phyloP scores from a whole-genome alignment of 2,113 vertebrate species.

The Leptosomus discolor region DNA sequence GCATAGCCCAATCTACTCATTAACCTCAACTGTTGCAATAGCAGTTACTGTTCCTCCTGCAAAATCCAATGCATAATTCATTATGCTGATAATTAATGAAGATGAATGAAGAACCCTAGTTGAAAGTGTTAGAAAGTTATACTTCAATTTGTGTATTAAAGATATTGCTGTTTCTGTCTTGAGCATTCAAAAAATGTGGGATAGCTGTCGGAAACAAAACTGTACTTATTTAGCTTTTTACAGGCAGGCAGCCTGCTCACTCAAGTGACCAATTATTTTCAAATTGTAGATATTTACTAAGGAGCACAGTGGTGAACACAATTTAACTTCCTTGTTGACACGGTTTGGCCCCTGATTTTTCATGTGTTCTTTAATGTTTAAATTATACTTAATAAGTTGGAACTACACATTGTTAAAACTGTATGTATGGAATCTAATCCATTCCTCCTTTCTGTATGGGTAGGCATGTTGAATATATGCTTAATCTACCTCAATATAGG shows the following conservation, averaged over 20 bases:
- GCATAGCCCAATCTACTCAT: neutral
- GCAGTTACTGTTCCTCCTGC: neutral
- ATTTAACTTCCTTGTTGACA: neutral
- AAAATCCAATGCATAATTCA: conserved; percentile 52
- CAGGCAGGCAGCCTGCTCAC: neutral
- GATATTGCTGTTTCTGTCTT: neutral
- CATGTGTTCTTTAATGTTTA: neutral
- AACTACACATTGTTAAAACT: neutral
- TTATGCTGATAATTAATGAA: conserved; percentile 59
- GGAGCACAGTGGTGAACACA: neutral
- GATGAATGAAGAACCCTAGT: neutral
- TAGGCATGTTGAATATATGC: neutral
- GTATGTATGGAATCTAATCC: neutral
- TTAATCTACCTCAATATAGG: neutral
- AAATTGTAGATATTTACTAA: neutral
- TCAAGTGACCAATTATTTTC: neutral
- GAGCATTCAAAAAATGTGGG: neutral
- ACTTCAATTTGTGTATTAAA: neutral
- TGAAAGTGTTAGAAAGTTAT: conserved; percentile 32
- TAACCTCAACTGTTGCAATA: conserved; percentile 17
- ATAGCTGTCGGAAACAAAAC: neutral
- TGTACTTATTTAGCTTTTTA: neutral
- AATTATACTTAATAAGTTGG: neutral
- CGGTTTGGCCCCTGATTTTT: neutral
- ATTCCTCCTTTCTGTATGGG: neutral